Percentiles rank a stretch among this genome's conserved stretches.
phyloP scores from a whole-genome alignment of 2,888 invertebrate species.

The Pseudococcus jackbeardsleyi region DNA sequence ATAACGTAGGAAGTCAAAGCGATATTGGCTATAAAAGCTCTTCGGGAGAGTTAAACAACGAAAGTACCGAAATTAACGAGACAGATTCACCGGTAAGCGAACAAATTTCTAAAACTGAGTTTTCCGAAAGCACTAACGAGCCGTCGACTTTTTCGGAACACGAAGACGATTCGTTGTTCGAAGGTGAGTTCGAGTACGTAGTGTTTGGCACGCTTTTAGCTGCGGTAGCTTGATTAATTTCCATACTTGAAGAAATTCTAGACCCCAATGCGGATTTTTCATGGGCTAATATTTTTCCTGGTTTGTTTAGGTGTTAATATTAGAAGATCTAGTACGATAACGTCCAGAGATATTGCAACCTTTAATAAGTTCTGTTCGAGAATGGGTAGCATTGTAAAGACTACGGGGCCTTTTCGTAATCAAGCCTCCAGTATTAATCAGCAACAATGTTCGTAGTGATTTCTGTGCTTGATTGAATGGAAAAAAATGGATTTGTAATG shows the following conservation, averaged over 20 bases:
- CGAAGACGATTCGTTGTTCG: conserved; percentile 34
- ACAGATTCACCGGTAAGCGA: conserved; percentile 36
- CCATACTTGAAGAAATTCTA: not conserved
- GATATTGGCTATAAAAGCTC: conserved; percentile 72
- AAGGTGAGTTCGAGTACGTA: conserved; percentile 50
- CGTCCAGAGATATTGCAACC: conserved; percentile 68
- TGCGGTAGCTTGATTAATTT: conserved; percentile 1
- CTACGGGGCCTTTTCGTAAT: conserved; percentile 70
- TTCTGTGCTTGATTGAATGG: not conserved
- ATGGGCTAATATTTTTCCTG: not conserved
- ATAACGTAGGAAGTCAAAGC: conserved; percentile 70
- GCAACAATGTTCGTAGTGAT: conserved; percentile 68
- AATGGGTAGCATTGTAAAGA: conserved; percentile 77
- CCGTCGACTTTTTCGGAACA: conserved; percentile 6
- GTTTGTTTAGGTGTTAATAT: conserved; percentile 5
- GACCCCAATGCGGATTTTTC: not conserved
- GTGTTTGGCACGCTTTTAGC: not conserved
- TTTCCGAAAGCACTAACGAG: conserved; percentile 31
- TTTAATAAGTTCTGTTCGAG: conserved; percentile 75
- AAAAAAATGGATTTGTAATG: not conserved
- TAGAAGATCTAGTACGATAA: conserved; percentile 59
- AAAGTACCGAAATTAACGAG: conserved; percentile 8
- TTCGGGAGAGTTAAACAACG: conserved; percentile 60
- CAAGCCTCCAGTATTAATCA: conserved; percentile 68
- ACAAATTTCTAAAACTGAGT: conserved; percentile 47